These are phyloP conservation scores for Odocoileus virginianus DNA, from an alignment of 2,113 vertebrate species.

Conservation along the genomic window DNA sequence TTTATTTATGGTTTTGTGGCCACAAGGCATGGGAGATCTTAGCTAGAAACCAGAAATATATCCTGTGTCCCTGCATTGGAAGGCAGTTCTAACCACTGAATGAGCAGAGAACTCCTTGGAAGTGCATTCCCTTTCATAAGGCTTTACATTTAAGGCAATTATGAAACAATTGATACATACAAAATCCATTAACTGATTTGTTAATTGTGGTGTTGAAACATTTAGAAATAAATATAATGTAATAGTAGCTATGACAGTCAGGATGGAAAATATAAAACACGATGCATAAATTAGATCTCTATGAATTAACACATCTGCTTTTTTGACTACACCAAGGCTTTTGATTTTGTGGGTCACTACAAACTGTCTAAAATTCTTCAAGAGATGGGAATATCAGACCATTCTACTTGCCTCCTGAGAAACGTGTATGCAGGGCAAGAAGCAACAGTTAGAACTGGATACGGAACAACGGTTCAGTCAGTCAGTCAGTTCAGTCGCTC, in stretches of 20 bases:
- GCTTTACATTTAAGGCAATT: not conserved
- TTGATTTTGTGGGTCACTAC: fast-evolving
- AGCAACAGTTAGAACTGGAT: not conserved
- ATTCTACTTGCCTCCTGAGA: not conserved
- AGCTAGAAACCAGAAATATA: not conserved
- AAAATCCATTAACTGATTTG: not conserved
- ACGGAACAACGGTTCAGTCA: not conserved
- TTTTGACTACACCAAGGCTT: not conserved
- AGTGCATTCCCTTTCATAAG: not conserved
- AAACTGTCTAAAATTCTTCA: not conserved
- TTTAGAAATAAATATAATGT: not conserved
- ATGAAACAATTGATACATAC: not conserved
- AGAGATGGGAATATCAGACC: not conserved
- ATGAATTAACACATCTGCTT: not conserved
- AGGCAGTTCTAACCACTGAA: not conserved
- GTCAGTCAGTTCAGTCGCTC: no score
- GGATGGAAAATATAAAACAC: not conserved
- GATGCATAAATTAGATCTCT: not conserved
- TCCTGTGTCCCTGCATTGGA: no score
- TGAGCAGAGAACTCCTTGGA: not conserved
- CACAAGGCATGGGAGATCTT: not conserved
- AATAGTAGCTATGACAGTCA: not conserved
- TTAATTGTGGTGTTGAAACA: not conserved
- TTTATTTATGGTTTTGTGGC: not conserved
- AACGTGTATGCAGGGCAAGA: not conserved